Base-by-base conservation (phyloP, 2,113 vertebrate genomes). In the Smithornis capensis region DNA sequence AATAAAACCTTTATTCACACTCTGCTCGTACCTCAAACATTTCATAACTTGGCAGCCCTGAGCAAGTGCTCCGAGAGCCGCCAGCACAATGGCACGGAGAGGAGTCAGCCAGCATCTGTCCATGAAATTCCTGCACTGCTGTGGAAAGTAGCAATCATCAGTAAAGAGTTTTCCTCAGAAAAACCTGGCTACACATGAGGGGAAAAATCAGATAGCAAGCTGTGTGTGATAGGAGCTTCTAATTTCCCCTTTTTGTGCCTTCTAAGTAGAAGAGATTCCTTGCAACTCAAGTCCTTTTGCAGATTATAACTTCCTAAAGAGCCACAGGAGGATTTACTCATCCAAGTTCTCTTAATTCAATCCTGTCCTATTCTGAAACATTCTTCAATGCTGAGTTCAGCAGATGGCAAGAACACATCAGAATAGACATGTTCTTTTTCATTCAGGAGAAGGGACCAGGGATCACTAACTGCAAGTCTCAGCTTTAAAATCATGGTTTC, bases 1-100 rank as follows among this genome's bases (percentile, higher is more conserved):
- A 90, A 82, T 94, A 94, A 93, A 97, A 90, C 49, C 50, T 94
- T 94, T 93, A 92, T 67, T 85, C 89, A 87, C 89, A 57, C 91
- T 91, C 92, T 62, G 57, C 74, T 73, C 70, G 57, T 84, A 65
- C 84, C 73, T 94, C 70, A 84, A 87, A 79, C 77, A 91, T 89
- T 94, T 92, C 83, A 69, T n/a, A 93, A 92, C 90, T 95, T 94
- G 89, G 86, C 92, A 96, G 49, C 57, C 50, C 44, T 37, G 74
- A 79, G 40, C 35, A 79, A 89, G 67, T 25, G 49, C 57, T 55
- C 45, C 0, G 23, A 70, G 67, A 56, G 47, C 38, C 5, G 17
- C 47, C 85, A 94, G 64, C 56, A 63, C 71, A 74, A 70, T 1
- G 8, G 56, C 60, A 90, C 40, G 17, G 68, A 74, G 69, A 0